Percentiles rank a stretch among this genome's conserved stretches.
These are phyloP conservation scores for Astur gentilis DNA, from an alignment of 2,113 vertebrate genomes.

Conservation along the genomic window DNA sequence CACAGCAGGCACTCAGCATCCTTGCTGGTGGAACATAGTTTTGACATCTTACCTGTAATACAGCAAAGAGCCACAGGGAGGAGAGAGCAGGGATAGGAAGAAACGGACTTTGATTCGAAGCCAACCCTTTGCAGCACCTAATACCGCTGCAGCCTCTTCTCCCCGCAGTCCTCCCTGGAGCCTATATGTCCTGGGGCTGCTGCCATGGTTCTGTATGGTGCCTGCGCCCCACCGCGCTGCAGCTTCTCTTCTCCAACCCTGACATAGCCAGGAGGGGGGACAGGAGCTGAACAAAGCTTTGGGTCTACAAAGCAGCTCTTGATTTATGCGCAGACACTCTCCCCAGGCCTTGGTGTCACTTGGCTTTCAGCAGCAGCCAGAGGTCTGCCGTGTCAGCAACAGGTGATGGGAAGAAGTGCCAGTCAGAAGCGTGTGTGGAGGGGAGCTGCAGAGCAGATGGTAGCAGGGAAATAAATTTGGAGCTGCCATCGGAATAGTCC, in stretches of 20 bases:
- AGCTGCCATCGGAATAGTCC: conserved; percentile 56
- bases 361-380: conserved; percentile 10
- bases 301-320: background rate
- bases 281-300: background rate
- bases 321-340: background rate
- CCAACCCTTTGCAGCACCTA: background rate
- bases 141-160: background rate
- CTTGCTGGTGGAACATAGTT: background rate
- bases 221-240: background rate
- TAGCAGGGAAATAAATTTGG: conserved; percentile 59
- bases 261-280: background rate
- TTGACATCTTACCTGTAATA: background rate
- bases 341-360: background rate
- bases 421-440: conserved; percentile 13
- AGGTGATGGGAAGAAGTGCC: conserved; percentile 60
- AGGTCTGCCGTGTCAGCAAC: conserved; percentile 56
- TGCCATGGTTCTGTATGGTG: background rate
- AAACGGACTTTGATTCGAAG: background rate
- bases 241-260: background rate
- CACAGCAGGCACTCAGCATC: background rate
- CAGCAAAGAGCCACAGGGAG: background rate
- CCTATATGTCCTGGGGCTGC: background rate
- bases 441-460: conserved; percentile 60
- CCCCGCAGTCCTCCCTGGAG: background rate
- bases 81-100: background rate